Base-by-base conservation (phyloP, 2,797 vertebrate genomes). In the Glossophaga mutica region DNA sequence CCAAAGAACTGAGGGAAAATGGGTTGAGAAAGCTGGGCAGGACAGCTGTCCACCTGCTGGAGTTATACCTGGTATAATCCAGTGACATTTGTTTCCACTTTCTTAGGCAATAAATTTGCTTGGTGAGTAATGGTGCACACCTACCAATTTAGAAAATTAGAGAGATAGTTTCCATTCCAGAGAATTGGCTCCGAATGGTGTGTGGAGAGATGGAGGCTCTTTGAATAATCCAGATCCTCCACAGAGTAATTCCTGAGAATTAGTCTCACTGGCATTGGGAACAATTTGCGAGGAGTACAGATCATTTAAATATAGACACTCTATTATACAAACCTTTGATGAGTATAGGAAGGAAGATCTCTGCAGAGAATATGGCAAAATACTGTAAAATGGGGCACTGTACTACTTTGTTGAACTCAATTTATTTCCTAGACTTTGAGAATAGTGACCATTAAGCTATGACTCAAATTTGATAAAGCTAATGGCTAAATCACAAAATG, bases 131-230 rank as follows among this genome's bases (percentile, higher is more conserved):
- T 95, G 89, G 89, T 55, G 37, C 84, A 96, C 70, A 95, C 96
- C 96, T 97, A 96, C 89, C 93, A 97, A 97, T 97, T 97, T 96
- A 96, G 81, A 96, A 97, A 98, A 97, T 93, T 88, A 96, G 88
- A 91, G 90, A 94, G 73, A 94, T n/a, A 88, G 57, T 97, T 96
- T 97, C 95, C 10, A 24, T 96, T 93, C 37, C 65, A 94, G 48
- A 42, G 71, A 95, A 93, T 37, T 95, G 86, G 46, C 55, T 96
- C 92, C 83, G 91, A 90, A 84, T 46, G 46, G 39, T 89, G 73
- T 96, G 87, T 90, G 71, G 92, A 93, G 59, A 67, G 55, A 44
- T 90, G 86, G 74, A 97, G 83, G 70, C 71, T 96, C 91, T 96
- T 91, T 90, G 42, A 88, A 85, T 95, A 77, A 91, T 96, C 44